phyloP scores from a whole-genome alignment of 2,797 vertebrate species.

The Parauchenoglanis ngamensis region DNA sequence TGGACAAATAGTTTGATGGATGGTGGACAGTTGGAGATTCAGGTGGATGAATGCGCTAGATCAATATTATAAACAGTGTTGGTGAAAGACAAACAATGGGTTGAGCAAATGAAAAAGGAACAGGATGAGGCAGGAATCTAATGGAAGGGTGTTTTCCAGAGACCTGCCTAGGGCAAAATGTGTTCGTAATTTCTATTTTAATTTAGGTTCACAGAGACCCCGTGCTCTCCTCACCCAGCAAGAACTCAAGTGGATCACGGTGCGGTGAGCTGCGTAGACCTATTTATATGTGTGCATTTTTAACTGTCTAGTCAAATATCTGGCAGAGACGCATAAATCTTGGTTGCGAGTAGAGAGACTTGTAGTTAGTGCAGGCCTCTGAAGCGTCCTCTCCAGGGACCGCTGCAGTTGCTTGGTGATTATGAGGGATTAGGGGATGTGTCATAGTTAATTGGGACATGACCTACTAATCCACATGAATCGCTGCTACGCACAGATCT shows the following conservation, averaged over 20 bases:
- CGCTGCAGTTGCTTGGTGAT: conserved; percentile 42
- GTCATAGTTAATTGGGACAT: conserved; percentile 54
- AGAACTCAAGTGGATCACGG: neutral
- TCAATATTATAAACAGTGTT: conserved; percentile 1
- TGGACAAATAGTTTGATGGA: conserved; percentile 20
- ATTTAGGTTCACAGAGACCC: neutral
- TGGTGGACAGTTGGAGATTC: neutral
- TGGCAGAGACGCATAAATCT: conserved; percentile 44
- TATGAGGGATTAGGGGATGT: conserved; percentile 51
- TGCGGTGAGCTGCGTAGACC: neutral
- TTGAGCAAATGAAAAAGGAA: neutral
- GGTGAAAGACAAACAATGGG: neutral
- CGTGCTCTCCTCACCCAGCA: neutral
- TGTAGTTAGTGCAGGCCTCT: conserved; percentile 23
- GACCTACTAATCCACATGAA: conserved; percentile 43
- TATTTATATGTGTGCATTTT: conserved; percentile 32
- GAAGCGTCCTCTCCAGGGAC: conserved; percentile 41
- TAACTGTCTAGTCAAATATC: conserved; percentile 33
- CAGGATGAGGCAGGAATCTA: neutral
- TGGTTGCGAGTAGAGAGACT: conserved; percentile 28
- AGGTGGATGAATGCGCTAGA: neutral
- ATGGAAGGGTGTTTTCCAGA: neutral
- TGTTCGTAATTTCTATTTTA: neutral
- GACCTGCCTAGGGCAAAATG: neutral
- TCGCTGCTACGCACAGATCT: neutral